Conservation (phyloP, 2,888 invertebrate species). For the Hetaerina titia region DNA sequence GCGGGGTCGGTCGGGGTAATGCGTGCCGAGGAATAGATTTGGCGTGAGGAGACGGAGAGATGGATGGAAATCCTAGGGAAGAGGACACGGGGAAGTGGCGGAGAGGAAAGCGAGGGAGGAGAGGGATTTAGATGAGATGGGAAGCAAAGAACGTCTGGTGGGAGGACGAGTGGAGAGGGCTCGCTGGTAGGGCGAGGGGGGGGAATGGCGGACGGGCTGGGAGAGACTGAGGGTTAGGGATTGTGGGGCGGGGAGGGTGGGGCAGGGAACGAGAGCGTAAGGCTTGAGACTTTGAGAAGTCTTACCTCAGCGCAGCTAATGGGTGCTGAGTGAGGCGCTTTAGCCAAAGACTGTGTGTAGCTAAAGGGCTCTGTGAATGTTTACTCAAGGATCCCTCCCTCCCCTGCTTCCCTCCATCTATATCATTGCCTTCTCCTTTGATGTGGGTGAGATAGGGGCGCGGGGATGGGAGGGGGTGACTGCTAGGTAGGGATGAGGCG, state of each 20-base stretch:
- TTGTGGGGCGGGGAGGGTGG: neutral
- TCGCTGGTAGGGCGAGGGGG: neutral
- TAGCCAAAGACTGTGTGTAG: conserved; percentile 56
- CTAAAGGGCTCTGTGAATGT: conserved; percentile 42
- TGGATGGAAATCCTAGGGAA: too few species aligned
- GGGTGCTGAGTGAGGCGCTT: conserved; percentile 59
- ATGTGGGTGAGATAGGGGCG: neutral
- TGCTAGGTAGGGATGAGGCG: neutral
- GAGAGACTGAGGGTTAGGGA: neutral
- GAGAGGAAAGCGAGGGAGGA: neutral
- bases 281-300: conserved; percentile 48
- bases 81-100: neutral
- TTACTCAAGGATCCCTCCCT: conserved; percentile 19
- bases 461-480: neutral
- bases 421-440: conserved; percentile 34
- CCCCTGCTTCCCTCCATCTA: neutral
- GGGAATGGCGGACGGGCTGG: neutral
- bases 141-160: too few species aligned
- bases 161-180: too few species aligned
- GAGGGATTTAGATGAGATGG: neutral
- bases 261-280: neutral
- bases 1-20: neutral
- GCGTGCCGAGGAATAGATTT: neutral
- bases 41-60: too few species aligned
- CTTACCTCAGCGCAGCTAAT: conserved; percentile 61